Evolutionary conservation across 1,140 invertebrate genomes (phyloP).

Genomic region (Magallana gigas): DNA sequence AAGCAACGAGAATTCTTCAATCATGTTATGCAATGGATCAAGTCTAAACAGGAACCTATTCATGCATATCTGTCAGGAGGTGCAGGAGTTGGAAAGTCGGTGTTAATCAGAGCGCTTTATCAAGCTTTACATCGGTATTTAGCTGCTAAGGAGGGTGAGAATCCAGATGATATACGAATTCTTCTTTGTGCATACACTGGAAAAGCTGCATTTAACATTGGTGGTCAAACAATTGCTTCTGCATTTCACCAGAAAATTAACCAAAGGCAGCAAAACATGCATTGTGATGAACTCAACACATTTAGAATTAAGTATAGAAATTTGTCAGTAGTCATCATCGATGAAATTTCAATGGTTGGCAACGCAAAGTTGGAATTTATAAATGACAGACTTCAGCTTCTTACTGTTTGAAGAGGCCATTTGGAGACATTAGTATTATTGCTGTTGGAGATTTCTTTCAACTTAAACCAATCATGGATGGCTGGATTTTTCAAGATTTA

Average conservation of each 20-base stretch:
- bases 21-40: conserved; percentile 42
- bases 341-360: conserved; percentile 44
- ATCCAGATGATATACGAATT: conserved; percentile 46
- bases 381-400: conserved; percentile 19
- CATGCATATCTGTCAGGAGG: conserved; percentile 50
- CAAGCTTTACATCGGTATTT: neutral
- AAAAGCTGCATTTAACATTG: conserved; percentile 52
- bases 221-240: conserved; percentile 35
- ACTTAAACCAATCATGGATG: conserved; percentile 53
- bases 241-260: conserved; percentile 36
- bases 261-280: neutral
- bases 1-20: conserved; percentile 48
- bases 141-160: conserved; percentile 45
- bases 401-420: conserved; percentile 23
- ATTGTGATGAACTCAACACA: conserved; percentile 37
- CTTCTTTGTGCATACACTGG: conserved; percentile 53
- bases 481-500: conserved; percentile 52
- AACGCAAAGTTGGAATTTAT: neutral
- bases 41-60: conserved; percentile 38
- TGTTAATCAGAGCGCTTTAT: neutral
- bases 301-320: conserved; percentile 37
- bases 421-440: conserved; percentile 46
- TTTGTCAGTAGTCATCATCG: neutral
- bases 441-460: conserved; percentile 50
- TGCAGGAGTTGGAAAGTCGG: conserved; percentile 52